These are phyloP conservation scores for Smutsia temminckii DNA, from an alignment of 2,797 vertebrate species.

Conservation along the genomic window DNA sequence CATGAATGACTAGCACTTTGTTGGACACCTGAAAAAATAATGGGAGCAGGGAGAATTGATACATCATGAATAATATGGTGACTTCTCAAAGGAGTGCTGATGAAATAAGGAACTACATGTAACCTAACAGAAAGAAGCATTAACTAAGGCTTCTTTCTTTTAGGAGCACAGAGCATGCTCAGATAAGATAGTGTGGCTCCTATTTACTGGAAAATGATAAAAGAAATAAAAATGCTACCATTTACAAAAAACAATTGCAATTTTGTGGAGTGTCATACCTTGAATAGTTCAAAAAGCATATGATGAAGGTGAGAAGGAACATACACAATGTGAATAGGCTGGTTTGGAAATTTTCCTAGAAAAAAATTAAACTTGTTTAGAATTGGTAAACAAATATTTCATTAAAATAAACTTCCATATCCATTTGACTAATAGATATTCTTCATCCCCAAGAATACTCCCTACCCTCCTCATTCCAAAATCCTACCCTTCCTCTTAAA, in stretches of 20 bases:
- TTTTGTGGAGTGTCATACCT: conserved; percentile 86
- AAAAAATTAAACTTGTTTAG: conserved; percentile 45
- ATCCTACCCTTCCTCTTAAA: neutral
- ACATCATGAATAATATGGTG: neutral
- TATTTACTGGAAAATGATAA: neutral
- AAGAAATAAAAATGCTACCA: neutral
- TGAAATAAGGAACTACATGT: neutral
- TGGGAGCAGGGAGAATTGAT: neutral
- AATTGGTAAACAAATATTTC: neutral
- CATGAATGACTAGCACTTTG: neutral
- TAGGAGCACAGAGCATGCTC: neutral
- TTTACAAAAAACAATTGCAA: neutral
- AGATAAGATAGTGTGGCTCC: neutral
- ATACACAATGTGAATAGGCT: conserved; percentile 94
- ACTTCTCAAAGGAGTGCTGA: neutral
- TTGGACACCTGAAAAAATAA: neutral
- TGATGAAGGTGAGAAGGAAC: conserved; percentile 99
- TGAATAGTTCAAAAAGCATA: conserved; percentile 99
- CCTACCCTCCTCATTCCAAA: neutral
- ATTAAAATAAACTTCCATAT: neutral
- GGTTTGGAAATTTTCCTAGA: conserved; percentile 88
- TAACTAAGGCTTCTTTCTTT: neutral
- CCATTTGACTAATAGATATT: neutral
- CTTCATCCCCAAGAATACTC: neutral
- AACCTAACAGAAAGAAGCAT: neutral